phyloP scores from a whole-genome alignment of 1,140 invertebrate species.

The Pristionchus pacificus region DNA sequence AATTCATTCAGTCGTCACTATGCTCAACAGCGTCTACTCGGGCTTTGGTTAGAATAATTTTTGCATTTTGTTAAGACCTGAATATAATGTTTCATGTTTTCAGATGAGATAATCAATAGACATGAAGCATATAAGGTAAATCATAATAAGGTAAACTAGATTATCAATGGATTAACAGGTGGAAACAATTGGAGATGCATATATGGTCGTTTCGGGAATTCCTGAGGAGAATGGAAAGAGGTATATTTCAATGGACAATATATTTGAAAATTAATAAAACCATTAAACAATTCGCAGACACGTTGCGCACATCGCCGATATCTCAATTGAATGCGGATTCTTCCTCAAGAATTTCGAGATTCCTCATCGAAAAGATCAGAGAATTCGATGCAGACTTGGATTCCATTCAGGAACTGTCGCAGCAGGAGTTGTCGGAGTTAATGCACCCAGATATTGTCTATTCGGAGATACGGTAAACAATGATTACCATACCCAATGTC shows the following conservation, averaged over 20 bases:
- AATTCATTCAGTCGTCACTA: slow-evolving; percentile 42
- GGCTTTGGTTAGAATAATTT: too few species aligned
- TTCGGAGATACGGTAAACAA: slow-evolving; percentile 83
- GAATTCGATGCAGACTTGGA: background rate
- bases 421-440: slow-evolving; percentile 58
- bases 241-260: too few species aligned
- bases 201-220: slow-evolving; percentile 76
- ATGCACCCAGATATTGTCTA: slow-evolving; percentile 53
- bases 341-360: slow-evolving; percentile 9
- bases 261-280: too few species aligned
- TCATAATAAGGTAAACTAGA: background rate
- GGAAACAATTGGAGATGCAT: slow-evolving; percentile 92
- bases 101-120: slow-evolving; percentile 45
- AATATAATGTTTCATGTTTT: too few species aligned
- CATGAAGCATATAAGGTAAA: slow-evolving; percentile 54
- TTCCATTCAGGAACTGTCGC: slow-evolving; percentile 51
- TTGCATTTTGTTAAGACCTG: too few species aligned
- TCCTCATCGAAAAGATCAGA: slow-evolving; percentile 20
- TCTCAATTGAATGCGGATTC: slow-evolving; percentile 13
- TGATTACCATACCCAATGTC: background rate
- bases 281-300: too few species aligned
- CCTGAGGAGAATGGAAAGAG: slow-evolving; percentile 63
- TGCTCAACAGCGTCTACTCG: slow-evolving; percentile 58
- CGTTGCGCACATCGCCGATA: slow-evolving; percentile 65
- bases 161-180: slow-evolving; percentile 65